Evolutionary conservation across 2,797 vertebrate species (phyloP).

Genomic region (Ceyx erithaca): DNA sequence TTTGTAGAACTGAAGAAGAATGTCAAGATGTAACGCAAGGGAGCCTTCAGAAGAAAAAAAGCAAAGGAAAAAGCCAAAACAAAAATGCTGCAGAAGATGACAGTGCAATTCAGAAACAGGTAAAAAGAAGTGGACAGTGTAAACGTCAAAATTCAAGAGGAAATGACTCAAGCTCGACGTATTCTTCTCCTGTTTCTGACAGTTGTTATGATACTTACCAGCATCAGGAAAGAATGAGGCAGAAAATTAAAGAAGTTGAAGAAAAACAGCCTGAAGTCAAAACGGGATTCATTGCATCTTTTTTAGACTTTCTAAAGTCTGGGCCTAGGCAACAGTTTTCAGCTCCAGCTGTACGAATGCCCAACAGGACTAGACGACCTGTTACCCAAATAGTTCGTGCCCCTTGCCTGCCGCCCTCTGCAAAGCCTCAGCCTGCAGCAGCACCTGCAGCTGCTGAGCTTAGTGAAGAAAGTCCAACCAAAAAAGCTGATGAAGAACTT

Average conservation of each 20-base stretch:
- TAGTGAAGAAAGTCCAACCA: conserved; percentile 79
- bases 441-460: conserved; percentile 76
- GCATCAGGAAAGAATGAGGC: conserved; percentile 96
- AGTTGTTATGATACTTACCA: conserved; percentile 88
- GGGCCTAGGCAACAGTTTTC: conserved; percentile 96
- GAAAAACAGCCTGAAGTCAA: conserved; percentile 99
- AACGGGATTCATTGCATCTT: conserved; percentile 97
- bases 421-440: conserved; percentile 79
- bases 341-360: conserved; percentile 87
- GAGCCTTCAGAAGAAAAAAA: conserved; percentile 87
- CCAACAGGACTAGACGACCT: conserved; percentile 88
- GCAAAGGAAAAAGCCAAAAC: conserved; percentile 83
- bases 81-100: conserved; percentile 86
- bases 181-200: conserved; percentile 81
- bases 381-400: conserved; percentile 81
- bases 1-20: conserved; percentile 84
- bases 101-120: conserved; percentile 78
- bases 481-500: conserved; percentile 88
- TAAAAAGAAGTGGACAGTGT: conserved; percentile 85
- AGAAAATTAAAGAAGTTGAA: conserved; percentile 97
- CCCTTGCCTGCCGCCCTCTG: conserved; percentile 78
- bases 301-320: conserved; percentile 97
- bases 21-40: conserved; percentile 81
- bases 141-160: conserved; percentile 90
- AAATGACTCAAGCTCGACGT: conserved; percentile 83